Percentiles rank a stretch among this genome's conserved stretches.
Conservation (phyloP, 1,140 invertebrate genomes). For the Diorhabda sublineata region DNA sequence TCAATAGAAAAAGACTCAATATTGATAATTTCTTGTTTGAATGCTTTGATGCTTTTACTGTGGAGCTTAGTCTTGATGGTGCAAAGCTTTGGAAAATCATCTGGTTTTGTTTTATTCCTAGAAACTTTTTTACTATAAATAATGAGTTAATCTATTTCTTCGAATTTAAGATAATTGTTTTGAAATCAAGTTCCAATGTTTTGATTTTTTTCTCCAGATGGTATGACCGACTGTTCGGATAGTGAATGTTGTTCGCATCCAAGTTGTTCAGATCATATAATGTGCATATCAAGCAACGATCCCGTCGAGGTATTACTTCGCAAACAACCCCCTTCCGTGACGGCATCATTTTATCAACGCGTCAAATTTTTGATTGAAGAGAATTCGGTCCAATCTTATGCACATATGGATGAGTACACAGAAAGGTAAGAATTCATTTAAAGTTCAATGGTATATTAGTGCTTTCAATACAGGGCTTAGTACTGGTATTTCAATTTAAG, state of each 20-base stretch:
- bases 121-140: too few species aligned
- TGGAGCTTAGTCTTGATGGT: too few species aligned
- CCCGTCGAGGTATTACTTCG: slow-evolving; percentile 90
- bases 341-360: slow-evolving; percentile 95
- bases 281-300: slow-evolving; percentile 92
- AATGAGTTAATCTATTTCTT: too few species aligned
- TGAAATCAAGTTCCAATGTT: too few species aligned
- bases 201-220: slow-evolving; percentile 62
- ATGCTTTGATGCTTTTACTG: too few species aligned
- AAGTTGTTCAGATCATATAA: slow-evolving; percentile 81
- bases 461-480: neutral
- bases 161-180: too few species aligned
- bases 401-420: slow-evolving; percentile 93
- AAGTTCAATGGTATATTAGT: neutral
- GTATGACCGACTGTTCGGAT: slow-evolving; percentile 95
- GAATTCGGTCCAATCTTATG: slow-evolving; percentile 96
- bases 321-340: slow-evolving; percentile 93
- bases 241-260: slow-evolving; percentile 87
- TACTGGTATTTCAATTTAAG: too few species aligned
- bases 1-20: too few species aligned
- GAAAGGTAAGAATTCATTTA: slow-evolving; percentile 78
- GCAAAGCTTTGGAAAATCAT: too few species aligned
- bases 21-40: too few species aligned
- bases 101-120: too few species aligned
- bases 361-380: slow-evolving; percentile 98